phyloP scores from a whole-genome alignment of 2,113 vertebrate species.

The Conger conger region DNA sequence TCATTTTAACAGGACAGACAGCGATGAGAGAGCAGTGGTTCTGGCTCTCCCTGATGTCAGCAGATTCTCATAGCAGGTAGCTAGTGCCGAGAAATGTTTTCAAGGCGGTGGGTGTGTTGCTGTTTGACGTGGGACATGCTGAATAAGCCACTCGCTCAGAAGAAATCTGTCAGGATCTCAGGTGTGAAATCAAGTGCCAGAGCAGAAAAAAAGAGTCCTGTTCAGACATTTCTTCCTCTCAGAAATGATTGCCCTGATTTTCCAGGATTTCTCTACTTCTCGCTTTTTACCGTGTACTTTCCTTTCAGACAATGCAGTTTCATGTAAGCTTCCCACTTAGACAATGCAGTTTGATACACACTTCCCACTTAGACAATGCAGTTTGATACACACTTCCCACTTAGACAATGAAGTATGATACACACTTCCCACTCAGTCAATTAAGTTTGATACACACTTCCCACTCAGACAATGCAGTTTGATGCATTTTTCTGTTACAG shows the following conservation, averaged over 20 bases:
- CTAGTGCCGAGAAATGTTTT: constrained; percentile 27
- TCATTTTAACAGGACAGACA: neutral
- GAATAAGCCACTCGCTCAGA: constrained; percentile 15
- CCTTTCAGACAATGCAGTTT: too few species aligned
- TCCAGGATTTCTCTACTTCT: neutral
- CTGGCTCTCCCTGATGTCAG: constrained; percentile 40
- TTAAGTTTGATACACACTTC: neutral
- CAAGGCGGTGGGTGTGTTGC: neutral
- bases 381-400: neutral
- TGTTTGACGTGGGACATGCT: constrained; percentile 10
- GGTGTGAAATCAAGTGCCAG: neutral
- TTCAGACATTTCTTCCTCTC: neutral
- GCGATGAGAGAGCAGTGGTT: constrained; percentile 1
- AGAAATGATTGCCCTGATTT: neutral
- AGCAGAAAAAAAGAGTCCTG: neutral
- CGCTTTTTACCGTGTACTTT: neutral
- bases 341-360: neutral
- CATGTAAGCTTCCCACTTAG: neutral
- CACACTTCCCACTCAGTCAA: neutral
- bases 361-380: neutral
- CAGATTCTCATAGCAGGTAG: constrained; percentile 33
- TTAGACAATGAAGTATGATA: neutral
- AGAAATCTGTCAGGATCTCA: neutral
- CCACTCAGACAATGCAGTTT: neutral
- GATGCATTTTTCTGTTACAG: neutral